Conservation (phyloP, 2,888 invertebrate species). For the Oligia latruncula region DNA sequence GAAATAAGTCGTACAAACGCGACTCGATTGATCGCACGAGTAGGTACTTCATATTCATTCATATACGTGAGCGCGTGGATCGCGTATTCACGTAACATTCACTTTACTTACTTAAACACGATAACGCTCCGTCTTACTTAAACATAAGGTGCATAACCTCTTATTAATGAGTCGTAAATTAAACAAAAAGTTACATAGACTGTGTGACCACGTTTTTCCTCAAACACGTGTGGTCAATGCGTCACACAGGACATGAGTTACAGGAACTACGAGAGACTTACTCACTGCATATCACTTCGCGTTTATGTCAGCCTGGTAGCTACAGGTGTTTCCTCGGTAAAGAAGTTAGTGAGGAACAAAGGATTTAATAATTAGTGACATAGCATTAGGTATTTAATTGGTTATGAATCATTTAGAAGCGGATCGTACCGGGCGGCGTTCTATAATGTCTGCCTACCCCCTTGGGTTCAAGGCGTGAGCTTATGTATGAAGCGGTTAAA, state of each 20-base stretch:
- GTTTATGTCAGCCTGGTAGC: conserved; percentile 44
- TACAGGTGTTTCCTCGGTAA: conserved; percentile 32
- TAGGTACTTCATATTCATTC: not conserved
- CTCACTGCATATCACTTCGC: conserved; percentile 46
- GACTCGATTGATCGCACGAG: too few relatives aligned
- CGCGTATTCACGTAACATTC: not conserved
- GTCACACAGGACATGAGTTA: conserved; percentile 66
- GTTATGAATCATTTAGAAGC: not conserved
- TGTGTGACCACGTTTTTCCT: conserved; percentile 51
- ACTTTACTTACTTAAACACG: not conserved
- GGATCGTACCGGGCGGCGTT: not conserved
- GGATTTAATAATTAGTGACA: conserved; percentile 7
- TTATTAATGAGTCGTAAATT: conserved; percentile 20
- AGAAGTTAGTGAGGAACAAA: not conserved
- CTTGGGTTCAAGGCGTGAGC: not conserved
- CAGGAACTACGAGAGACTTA: conserved; percentile 67
- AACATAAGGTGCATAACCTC: conserved; percentile 33
- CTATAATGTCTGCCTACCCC: not conserved
- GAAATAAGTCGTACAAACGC: not conserved
- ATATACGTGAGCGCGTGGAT: not conserved
- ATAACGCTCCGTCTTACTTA: not conserved
- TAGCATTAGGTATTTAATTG: not conserved
- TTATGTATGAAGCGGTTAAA: not conserved
- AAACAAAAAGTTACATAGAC: not conserved
- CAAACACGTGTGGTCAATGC: conserved; percentile 62